These are phyloP conservation scores for Drosophila orosa DNA, from an alignment of 1,140 invertebrate species.

Conservation along the genomic window DNA sequence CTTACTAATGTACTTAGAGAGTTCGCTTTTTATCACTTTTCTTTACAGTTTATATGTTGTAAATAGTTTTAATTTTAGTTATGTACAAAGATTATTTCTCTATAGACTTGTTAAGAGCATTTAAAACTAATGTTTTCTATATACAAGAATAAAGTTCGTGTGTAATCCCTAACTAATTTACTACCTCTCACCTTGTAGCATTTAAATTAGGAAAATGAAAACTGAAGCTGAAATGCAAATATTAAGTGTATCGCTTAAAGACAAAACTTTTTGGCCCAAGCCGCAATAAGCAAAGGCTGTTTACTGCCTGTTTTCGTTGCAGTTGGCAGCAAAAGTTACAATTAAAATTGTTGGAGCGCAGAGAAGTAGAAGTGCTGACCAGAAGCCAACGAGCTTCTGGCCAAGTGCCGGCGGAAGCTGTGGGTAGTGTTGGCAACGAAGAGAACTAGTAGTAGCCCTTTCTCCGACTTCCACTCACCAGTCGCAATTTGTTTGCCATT, in stretches of 20 bases:
- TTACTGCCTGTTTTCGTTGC: slow-evolving; percentile 88
- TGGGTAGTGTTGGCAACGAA: slow-evolving; percentile 87
- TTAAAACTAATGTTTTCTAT: no score
- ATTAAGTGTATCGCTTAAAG: slow-evolving; percentile 7
- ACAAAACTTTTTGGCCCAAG: slow-evolving; percentile 28
- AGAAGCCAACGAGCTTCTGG: slow-evolving; percentile 36
- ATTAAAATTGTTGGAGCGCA: slow-evolving; percentile 86
- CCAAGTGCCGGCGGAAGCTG: slow-evolving; percentile 88
- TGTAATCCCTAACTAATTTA: no score
- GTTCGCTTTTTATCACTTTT: neutral
- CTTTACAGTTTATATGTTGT: no score
- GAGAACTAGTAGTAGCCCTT: neutral
- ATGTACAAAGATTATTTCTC: no score
- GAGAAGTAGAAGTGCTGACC: slow-evolving; percentile 88
- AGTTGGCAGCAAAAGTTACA: slow-evolving; percentile 89
- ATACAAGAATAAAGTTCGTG: no score
- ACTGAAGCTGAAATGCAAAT: slow-evolving; percentile 1
- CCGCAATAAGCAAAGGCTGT: slow-evolving; percentile 85
- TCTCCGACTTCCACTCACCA: slow-evolving; percentile 52
- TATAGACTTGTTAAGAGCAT: no score
- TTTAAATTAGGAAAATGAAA: neutral
- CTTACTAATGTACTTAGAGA: no score
- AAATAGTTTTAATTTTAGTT: no score
- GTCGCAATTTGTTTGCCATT: slow-evolving; percentile 83
- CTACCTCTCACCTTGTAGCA: neutral